phyloP scores from a whole-genome alignment of 2,113 vertebrate species.

The Cebus imitator region DNA sequence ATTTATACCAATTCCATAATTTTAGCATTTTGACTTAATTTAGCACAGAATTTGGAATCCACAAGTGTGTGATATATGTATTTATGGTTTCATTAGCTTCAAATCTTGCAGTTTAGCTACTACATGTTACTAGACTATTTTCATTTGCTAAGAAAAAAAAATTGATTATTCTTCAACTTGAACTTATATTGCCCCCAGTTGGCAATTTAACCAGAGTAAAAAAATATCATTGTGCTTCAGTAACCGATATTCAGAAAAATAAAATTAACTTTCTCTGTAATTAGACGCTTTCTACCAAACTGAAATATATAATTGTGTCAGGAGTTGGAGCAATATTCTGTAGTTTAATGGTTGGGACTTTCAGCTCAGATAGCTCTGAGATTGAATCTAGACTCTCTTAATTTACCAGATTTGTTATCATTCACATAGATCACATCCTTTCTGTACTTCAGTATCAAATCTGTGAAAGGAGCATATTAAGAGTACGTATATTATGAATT shows the following conservation, averaged over 20 bases:
- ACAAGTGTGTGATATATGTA: constrained; percentile 1
- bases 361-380: background rate
- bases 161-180: constrained; percentile 18
- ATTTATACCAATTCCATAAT: constrained; percentile 62
- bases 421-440: background rate
- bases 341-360: background rate
- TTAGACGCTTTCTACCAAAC: background rate
- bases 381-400: background rate
- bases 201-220: constrained; percentile 25
- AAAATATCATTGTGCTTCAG: background rate
- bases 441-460: background rate
- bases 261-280: constrained; percentile 26
- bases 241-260: constrained; percentile 22
- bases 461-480: background rate
- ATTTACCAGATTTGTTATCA: background rate
- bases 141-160: background rate
- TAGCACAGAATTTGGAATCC: constrained; percentile 47
- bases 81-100: constrained; percentile 61
- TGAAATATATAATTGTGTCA: background rate
- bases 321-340: background rate
- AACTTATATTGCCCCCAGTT: background rate
- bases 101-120: background rate
- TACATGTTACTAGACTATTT: constrained; percentile 22
- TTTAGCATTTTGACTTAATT: constrained; percentile 68
- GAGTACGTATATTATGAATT: background rate